Base-by-base conservation (phyloP, 2,888 invertebrate species). In the Aelia acuminata region DNA sequence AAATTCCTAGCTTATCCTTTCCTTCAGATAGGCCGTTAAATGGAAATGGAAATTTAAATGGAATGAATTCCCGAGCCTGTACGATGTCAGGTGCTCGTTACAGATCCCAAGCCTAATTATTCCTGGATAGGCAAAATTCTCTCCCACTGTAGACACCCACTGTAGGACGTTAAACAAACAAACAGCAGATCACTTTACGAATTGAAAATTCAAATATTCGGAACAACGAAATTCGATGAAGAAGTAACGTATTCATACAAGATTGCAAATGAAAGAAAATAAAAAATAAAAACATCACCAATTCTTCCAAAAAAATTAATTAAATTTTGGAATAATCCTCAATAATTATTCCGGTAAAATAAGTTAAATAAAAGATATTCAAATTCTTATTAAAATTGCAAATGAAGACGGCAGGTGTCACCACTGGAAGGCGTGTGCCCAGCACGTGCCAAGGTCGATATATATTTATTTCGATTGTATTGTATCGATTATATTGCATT, bases 311-410 rank as follows among this genome's bases (percentile, higher is more conserved):
- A 35, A n/a, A 70, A 18, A 70, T 70, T 26, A 70, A 70, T 70
- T 15, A 70, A 70, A 57, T 1, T 13, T 57, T 57, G 26, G 11
- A 26, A 57, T 26, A 26, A 2, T 11, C 26, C 26, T 13, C 13
- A 70, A 35, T 70, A 70, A 70, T 70, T 70, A 70, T 70, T 15
- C 10, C n/a, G 3, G 15, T 13, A 70, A 35, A 70, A 18, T 70
- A 35, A 35, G 31, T 31, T 35, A 70, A 70, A 70, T 70, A 70
- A 70, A 70, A 70, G 31, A 70, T 70, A 70, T 35, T 18, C 31
- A 35, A 70, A 70, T 70, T 70, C 63, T 70, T 3, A 70, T 70
- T 70, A 70, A 31, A 70, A 70, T 70, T 70, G 63, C 63, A 70
- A 70, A 70, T 70, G 31, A 35, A 35, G 18, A 7, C 35, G 35